Evolutionary conservation across 2,888 invertebrate species (phyloP), one percentile per base, ranked within the genome.

Genomic region (Hirtodrosophila histrioides): DNA sequence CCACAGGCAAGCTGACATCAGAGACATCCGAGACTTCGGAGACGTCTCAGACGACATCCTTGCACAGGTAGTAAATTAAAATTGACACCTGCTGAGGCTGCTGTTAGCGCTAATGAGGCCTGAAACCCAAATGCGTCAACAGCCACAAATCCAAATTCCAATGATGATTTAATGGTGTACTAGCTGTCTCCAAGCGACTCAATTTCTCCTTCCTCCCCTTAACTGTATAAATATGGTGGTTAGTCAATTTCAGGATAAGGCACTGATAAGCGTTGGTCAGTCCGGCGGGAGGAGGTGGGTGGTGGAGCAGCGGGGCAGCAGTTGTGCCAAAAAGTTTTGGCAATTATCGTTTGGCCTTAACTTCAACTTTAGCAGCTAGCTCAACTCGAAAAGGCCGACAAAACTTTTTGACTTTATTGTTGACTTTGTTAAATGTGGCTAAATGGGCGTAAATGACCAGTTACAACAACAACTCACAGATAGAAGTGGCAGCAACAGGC

Each of bases 371-470:
- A 17, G 17, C 17, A 17, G 17, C 17, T 17, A 17, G 17, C 17
- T 17, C 23, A 61, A 45, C 35, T 44, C 51, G 45, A 48, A 29
- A n/a, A 4, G 45, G 62, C 46, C 31, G 44, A 33, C 41, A 48
- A 61, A 70, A 74, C 41, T 88, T 88, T 83, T 72, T 72, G 80
- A 78, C 84, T 88, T 83, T 74, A 71, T 83, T 88, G 83, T 88
- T 88, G 83, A 84, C 80, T 88, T 88, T 76, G 80, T 83, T 83
- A 88, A 86, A 86, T 87, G 83, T 69, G 72, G 77, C 83, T 85
- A 88, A 88, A 85, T 88, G 86, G 80, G 69, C 84, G 88, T 86
- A 86, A 84, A 88, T 84, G 88, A 77, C 86, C 84, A 77, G 73
- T 55, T 62, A 39, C 66, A 75, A 58, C 57, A 78, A 60, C 37